Evolutionary conservation across 2,113 vertebrate species (phyloP), one percentile per base, ranked within the genome.

Genomic region (Saguinus imperator): DNA sequence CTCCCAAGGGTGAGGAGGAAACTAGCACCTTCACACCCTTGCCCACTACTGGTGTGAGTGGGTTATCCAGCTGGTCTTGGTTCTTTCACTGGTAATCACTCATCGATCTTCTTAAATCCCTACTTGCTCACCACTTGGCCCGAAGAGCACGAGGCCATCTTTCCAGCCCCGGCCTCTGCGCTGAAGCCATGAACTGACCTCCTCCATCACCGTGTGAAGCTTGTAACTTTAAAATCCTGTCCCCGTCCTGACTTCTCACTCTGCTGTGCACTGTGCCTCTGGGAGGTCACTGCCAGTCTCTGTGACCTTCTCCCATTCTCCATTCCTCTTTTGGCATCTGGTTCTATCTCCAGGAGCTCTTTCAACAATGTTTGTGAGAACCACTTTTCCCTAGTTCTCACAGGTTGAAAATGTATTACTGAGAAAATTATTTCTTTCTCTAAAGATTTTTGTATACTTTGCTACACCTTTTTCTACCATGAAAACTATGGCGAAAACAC

Each of bases 351-450:
- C 72, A 66, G 32, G 45, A 52, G 58, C 1, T 70, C 52, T 82
- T 76, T 45, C 25, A 37, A 48, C 21, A 58, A 72, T 16, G 52
- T 7, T 1, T 1, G 4, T 57, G 48, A 90, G 20, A n/a, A 90
- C 32, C 52, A 25, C 58, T 70, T 40, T 50, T 35, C 25, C 25
- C 16, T 55, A 55, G 50, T 12, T 25, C 66, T 91, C 29, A 37
- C 27, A 6, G 21, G 45, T 27, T 88, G 70, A 83, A 97, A 77
- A 87, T 66, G 20, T 16, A 57, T 58, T 45, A 29, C 0, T 81
- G 64, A 85, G 72, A 89, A 95, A 73, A 57, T 37, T 64, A 43
- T 72, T 91, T 75, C 52, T 87, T 66, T 76, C 81, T 58, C 66
- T 73, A 23, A 61, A 76, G 57, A 70, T 91, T 88, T 25, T 52